Evolutionary conservation across 2,797 vertebrate species (phyloP), one percentile per base, ranked within the genome.

Genomic region (Zalophus californianus): DNA sequence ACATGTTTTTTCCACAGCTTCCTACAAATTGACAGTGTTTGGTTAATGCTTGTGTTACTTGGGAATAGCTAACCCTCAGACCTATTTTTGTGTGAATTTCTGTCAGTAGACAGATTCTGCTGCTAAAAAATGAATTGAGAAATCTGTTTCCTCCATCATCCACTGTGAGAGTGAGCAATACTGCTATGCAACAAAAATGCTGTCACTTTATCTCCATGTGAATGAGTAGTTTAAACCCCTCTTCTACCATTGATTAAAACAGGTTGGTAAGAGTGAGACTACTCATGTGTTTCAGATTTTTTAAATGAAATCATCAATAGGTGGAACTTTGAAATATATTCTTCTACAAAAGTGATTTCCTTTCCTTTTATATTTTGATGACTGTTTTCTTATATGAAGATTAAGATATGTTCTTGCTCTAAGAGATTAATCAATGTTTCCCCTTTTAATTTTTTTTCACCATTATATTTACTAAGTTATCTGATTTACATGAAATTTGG

Each of bases 331-430:
- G 66, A 97, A 93, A 82, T 96, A 95, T 79, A 96, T 97, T 97
- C 92, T 96, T 96, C 93, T 97, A 93, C 8, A 88, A 80, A 44
- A 86, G 72, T 93, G 29, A 92, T 95, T 92, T 83, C 78, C 84
- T 95, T 96, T 86, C 79, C 84, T 96, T 97, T 96, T 96, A 90
- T 96, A 96, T 97, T 96, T 96, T 97, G 91, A 92, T 83, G 84
- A 94, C 94, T 90, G 56, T 72, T 96, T 94, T 93, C 73, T 86
- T 96, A 95, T 62, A 85, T 92, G 80, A 97, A 88, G 75, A 95
- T 97, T 86, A 91, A 96, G 79, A 89, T 90, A 77, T 83, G 58
- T 90, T 96, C 86, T 90, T 94, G 38, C 5, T 82, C 77, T 79
- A 66, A 94, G 90, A 97, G 27, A 95, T 95, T 94, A 97, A 94